phyloP scores from a whole-genome alignment of 2,797 vertebrate genomes.

The Tadarida brasiliensis region DNA sequence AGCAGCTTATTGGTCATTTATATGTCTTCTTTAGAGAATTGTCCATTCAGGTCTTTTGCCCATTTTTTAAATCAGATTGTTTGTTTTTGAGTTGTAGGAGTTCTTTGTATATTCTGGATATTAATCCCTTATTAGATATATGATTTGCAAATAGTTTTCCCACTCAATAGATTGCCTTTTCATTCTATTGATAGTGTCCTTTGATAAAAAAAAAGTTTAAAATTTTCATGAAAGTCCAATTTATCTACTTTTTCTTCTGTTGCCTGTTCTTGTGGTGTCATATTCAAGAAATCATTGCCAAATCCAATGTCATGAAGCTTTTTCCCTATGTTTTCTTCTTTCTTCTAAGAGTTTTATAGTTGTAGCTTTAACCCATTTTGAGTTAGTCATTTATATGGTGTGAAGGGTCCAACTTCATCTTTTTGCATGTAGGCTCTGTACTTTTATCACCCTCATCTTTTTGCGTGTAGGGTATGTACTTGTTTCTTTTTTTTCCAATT shows the following conservation, averaged over 20 bases:
- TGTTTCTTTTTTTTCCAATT: neutral
- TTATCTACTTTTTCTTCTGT: neutral
- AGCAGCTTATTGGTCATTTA: neutral
- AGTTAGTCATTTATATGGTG: neutral
- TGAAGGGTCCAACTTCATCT: neutral
- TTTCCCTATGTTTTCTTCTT: neutral
- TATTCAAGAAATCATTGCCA: constrained; percentile 12
- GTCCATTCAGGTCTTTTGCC: neutral
- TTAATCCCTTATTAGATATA: neutral
- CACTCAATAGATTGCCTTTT: neutral
- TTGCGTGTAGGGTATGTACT: neutral
- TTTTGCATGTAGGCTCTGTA: neutral
- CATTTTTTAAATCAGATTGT: neutral
- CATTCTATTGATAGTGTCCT: neutral
- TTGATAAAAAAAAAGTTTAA: neutral
- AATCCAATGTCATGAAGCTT: neutral
- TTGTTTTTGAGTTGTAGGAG: neutral
- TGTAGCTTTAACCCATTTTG: constrained; percentile 17
- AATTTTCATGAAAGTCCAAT: neutral
- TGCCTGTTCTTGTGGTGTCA: neutral
- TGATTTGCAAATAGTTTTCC: constrained; percentile 22
- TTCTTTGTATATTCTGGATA: neutral
- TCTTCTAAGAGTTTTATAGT: constrained; percentile 21
- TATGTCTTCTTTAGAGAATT: neutral
- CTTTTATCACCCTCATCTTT: neutral